These are phyloP conservation scores for Phrynocephalus vlangalii DNA, from an alignment of 2,797 vertebrate species.

Conservation along the genomic window DNA sequence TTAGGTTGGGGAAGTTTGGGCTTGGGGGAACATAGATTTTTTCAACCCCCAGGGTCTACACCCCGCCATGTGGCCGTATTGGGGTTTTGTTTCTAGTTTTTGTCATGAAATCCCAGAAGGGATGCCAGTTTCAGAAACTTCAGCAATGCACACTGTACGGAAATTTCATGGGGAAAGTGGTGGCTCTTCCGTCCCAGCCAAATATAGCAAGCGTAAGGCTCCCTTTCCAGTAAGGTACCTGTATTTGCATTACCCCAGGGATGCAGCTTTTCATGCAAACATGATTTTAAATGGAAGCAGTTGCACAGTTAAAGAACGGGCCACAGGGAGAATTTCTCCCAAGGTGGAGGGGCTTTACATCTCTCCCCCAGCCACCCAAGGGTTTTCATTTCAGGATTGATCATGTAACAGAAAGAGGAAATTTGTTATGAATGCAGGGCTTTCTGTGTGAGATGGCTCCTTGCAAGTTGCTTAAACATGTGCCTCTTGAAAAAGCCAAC, in stretches of 20 bases:
- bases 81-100: too few species aligned
- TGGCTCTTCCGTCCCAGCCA: background rate
- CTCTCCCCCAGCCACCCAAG: too few species aligned
- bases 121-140: too few species aligned
- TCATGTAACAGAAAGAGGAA: background rate
- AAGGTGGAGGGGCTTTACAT: background rate
- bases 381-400: background rate
- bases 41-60: too few species aligned
- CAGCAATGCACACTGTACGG: too few species aligned
- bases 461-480: background rate
- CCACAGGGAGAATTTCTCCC: background rate
- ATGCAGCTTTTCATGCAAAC: slow-evolving; percentile 60
- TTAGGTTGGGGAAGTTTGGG: too few species aligned
- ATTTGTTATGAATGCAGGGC: background rate
- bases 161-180: background rate
- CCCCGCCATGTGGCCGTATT: too few species aligned
- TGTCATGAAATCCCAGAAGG: too few species aligned
- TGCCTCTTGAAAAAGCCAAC: background rate
- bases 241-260: slow-evolving; percentile 64
- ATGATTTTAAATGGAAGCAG: slow-evolving; percentile 36
- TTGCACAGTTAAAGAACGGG: background rate
- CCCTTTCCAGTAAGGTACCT: slow-evolving; percentile 25
- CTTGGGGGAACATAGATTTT: too few species aligned
- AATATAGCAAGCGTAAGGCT: background rate
- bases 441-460: background rate